Evolutionary conservation across 2,797 vertebrate species (phyloP), one percentile per base, ranked within the genome.

Genomic region (Gymnoscopelus braueri): DNA sequence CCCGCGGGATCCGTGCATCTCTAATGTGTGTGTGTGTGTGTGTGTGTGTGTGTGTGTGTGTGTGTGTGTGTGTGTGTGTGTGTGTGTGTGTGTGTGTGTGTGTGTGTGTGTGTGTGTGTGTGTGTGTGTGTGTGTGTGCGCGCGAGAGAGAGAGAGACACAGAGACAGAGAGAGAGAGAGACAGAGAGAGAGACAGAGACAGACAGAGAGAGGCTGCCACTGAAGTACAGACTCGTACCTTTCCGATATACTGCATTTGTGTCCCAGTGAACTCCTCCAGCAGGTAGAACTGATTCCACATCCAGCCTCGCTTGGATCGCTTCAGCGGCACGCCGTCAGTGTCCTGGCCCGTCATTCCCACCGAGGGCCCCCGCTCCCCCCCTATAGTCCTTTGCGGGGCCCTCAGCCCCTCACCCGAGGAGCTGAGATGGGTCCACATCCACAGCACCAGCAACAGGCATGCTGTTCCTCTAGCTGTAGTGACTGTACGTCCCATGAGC

Each of bases 231-330:
- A 44, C 7, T 89, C 39, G 8, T 44, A 98, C 97, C 97, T 98
- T 98, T 86, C 97, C 97, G 72, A 98, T 96, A 0, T 98, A 98
- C 76, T 98, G 97, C 84, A 95, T 91, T 82, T 97, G 96, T 0
- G 93, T 89, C 75, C 97, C 97, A 0, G 94, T 97, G 84, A 98
- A 98, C 74, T 98, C 97, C 88, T 98, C 97, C 93, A 98, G 81
- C 76, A 98, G 89, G 88, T 98, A 98, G 93, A 98, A 98, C 83
- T 99, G 96, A 92, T 99, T 99, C 97, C 97, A 99, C 97, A 97
- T 98, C 97, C 97, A 99, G 14, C 97, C 97, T 69, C 97, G 94
- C 85, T 98, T 98, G 62, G 95, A 96, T 74, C 97, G 95, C 73
- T 85, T 93, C 59, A 96, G 91, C 13, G 95, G 93, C 83, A 77